Conservation (phyloP, 2,797 vertebrate genomes). For the Smutsia gigantea region DNA sequence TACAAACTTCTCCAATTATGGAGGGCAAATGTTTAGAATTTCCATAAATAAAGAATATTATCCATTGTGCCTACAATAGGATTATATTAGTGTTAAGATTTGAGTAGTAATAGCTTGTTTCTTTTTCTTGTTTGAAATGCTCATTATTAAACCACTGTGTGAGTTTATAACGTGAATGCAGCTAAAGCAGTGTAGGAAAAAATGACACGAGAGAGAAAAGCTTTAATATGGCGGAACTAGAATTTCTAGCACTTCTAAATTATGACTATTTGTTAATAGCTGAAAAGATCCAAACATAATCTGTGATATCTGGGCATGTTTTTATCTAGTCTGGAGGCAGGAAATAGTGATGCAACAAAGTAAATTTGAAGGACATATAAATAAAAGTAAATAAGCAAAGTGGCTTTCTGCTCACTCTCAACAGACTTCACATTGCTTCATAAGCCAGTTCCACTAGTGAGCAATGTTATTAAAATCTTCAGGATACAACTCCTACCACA, state of each 20-base stretch:
- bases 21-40: not conserved
- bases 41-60: not conserved
- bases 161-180: not conserved
- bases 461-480: not conserved
- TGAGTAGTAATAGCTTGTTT: not conserved
- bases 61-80: not conserved
- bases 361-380: not conserved
- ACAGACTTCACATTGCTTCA: not conserved
- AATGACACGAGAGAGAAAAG: not conserved
- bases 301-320: not conserved
- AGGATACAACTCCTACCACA: not conserved
- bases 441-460: not conserved
- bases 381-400: not conserved
- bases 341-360: not conserved
- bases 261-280: not conserved
- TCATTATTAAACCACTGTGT: not conserved
- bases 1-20: not conserved
- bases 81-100: not conserved
- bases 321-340: not conserved
- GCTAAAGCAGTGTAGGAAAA: not conserved
- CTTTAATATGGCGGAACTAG: not conserved
- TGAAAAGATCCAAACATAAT: not conserved
- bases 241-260: not conserved
- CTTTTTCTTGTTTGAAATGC: not conserved
- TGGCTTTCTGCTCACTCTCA: not conserved